Percentiles rank a stretch among this genome's conserved stretches.
These are phyloP conservation scores for Dicrostonyx torquatus DNA, from an alignment of 2,797 vertebrate species.

Conservation along the genomic window DNA sequence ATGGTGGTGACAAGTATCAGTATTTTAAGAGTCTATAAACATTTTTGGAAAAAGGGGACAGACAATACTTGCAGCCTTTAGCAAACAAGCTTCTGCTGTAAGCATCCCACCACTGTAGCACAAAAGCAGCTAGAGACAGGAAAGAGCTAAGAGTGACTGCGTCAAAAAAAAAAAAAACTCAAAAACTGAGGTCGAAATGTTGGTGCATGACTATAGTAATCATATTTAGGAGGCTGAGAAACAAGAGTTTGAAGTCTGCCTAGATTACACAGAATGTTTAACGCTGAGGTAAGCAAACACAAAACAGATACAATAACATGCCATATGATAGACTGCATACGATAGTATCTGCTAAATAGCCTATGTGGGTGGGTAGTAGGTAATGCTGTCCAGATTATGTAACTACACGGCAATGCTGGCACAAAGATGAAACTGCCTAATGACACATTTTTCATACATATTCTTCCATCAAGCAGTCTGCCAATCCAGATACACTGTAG, in stretches of 20 bases:
- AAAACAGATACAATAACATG: background rate
- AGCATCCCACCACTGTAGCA: background rate
- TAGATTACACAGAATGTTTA: background rate
- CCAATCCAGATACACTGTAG: background rate
- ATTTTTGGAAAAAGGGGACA: background rate
- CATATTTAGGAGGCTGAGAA: background rate
- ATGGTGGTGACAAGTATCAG: background rate
- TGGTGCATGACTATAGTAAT: background rate
- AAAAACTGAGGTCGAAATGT: background rate
- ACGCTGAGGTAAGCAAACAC: background rate
- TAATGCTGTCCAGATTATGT: background rate
- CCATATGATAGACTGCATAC: background rate
- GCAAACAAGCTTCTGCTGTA: background rate
- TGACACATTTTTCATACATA: background rate
- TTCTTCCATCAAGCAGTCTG: background rate
- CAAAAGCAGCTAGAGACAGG: background rate
- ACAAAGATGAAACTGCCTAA: background rate
- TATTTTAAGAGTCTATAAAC: slow-evolving; percentile 8
- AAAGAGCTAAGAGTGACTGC: background rate
- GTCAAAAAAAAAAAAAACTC: background rate
- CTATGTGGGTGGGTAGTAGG: background rate
- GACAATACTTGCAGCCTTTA: slow-evolving; percentile 37
- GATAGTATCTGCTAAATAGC: background rate
- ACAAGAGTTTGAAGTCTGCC: background rate
- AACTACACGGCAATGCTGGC: background rate